Percentiles rank a stretch among this genome's conserved stretches.
Evolutionary conservation across 2,888 invertebrate genomes (phyloP).

Genomic region (Pachymerium ferrugineum): DNA sequence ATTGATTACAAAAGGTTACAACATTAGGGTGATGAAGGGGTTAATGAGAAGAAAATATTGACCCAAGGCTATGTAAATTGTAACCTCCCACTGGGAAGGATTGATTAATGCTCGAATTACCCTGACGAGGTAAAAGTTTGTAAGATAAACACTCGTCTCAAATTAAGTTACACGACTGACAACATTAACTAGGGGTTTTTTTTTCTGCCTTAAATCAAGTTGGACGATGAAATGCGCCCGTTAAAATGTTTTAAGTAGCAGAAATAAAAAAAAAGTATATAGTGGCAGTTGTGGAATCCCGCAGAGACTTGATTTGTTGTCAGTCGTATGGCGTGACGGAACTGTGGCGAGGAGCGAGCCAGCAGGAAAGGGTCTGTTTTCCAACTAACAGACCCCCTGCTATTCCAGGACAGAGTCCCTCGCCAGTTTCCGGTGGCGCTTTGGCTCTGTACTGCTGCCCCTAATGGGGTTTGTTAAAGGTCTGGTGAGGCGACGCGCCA

Average conservation of each 20-base stretch:
- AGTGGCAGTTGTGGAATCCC: not conserved
- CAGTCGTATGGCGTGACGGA: slow-evolving; percentile 6
- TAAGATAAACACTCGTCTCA: slow-evolving; percentile 8
- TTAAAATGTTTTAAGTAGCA: not conserved
- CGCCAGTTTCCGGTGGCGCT: slow-evolving; percentile 18
- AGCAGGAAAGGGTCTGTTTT: slow-evolving; percentile 10
- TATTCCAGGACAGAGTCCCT: not conserved
- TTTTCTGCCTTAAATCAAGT: not conserved
- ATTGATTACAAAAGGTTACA: slow-evolving; percentile 18
- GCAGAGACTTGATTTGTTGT: slow-evolving; percentile 1
- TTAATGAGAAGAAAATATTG: slow-evolving; percentile 21
- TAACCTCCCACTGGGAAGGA: slow-evolving; percentile 15
- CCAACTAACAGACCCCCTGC: slow-evolving; percentile 18
- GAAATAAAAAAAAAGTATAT: not conserved
- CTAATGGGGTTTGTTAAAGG: slow-evolving; percentile 21
- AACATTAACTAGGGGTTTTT: not conserved
- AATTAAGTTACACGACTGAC: not conserved
- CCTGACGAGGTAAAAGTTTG: slow-evolving; percentile 16
- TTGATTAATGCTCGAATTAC: slow-evolving; percentile 15
- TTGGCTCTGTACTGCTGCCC: not conserved
- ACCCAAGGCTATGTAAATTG: slow-evolving; percentile 21
- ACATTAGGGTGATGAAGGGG: slow-evolving; percentile 10
- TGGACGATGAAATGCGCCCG: not conserved
- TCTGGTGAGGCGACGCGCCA: slow-evolving; percentile 2
- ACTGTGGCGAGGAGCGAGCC: not conserved